phyloP scores from a whole-genome alignment of 2,113 vertebrate species.

The Crotalus horridus region DNA sequence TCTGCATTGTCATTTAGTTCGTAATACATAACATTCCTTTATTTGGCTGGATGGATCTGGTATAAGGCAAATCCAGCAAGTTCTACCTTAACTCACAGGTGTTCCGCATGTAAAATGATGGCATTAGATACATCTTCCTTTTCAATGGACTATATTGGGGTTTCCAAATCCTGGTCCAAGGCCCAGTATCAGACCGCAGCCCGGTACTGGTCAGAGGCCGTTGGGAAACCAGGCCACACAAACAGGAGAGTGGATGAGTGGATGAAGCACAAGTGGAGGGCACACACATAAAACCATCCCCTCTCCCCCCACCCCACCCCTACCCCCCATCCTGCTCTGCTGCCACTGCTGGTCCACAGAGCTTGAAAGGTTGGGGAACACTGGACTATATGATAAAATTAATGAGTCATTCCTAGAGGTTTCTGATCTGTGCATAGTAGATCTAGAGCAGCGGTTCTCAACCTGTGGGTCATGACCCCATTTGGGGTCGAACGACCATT shows the following conservation, averaged over 20 bases:
- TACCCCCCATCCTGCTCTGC: too few relatives aligned
- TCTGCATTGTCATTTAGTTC: background rate
- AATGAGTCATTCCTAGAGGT: background rate
- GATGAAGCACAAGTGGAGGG: background rate
- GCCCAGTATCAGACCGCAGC: background rate
- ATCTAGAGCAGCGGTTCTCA: background rate
- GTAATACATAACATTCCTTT: background rate
- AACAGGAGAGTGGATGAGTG: background rate
- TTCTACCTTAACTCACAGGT: background rate
- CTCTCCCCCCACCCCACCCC: fast-evolving
- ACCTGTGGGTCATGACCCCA: too few relatives aligned
- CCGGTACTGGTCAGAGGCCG: background rate
- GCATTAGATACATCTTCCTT: background rate
- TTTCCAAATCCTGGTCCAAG: background rate
- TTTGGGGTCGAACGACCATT: too few relatives aligned
- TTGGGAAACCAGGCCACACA: background rate
- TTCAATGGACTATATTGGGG: background rate
- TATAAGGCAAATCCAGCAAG: background rate
- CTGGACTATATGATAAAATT: background rate
- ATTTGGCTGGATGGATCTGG: background rate
- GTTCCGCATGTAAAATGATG: background rate
- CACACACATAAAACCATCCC: background rate
- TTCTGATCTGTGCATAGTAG: background rate
- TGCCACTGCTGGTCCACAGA: background rate
- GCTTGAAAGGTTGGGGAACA: background rate